phyloP scores from a whole-genome alignment of 92 coral and sea anemone species.

The Parazoanthus atlanticus region DNA sequence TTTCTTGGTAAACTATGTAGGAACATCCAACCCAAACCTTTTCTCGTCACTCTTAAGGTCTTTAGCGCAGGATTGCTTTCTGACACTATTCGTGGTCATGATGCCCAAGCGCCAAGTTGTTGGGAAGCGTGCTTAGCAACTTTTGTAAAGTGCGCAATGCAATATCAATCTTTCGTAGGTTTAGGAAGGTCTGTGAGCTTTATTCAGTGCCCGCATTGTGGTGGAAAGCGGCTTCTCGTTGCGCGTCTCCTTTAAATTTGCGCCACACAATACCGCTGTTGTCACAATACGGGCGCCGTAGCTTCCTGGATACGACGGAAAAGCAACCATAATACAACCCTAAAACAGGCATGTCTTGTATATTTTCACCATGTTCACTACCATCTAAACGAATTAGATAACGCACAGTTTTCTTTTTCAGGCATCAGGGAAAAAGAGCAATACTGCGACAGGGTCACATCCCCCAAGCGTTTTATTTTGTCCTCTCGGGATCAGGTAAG shows the following conservation, averaged over 20 bases:
- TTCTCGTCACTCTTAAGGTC: too few relatives aligned
- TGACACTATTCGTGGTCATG: neutral
- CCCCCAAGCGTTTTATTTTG: slow-evolving; percentile 95
- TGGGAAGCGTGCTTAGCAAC: neutral
- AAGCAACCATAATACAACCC: neutral
- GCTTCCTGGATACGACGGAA: too few relatives aligned
- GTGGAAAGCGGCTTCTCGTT: too few relatives aligned
- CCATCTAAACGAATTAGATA: neutral
- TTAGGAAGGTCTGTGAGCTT: too few relatives aligned
- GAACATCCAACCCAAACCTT: too few relatives aligned
- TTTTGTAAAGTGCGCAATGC: neutral
- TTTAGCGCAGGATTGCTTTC: too few relatives aligned
- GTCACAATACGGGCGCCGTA: neutral
- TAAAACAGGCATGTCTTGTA: neutral
- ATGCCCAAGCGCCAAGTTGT: neutral
- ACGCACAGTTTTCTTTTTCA: slow-evolving; percentile 12
- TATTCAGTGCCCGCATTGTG: too few relatives aligned
- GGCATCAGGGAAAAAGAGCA: slow-evolving; percentile 88
- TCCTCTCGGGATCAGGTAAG: slow-evolving; percentile 93
- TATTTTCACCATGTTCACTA: neutral
- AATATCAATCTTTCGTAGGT: neutral
- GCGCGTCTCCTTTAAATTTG: too few relatives aligned
- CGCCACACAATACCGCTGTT: too few relatives aligned
- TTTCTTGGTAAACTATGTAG: too few relatives aligned
- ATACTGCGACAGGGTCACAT: slow-evolving; percentile 92